Conservation (phyloP, 2,797 vertebrate genomes). For the Octomys mimax region DNA sequence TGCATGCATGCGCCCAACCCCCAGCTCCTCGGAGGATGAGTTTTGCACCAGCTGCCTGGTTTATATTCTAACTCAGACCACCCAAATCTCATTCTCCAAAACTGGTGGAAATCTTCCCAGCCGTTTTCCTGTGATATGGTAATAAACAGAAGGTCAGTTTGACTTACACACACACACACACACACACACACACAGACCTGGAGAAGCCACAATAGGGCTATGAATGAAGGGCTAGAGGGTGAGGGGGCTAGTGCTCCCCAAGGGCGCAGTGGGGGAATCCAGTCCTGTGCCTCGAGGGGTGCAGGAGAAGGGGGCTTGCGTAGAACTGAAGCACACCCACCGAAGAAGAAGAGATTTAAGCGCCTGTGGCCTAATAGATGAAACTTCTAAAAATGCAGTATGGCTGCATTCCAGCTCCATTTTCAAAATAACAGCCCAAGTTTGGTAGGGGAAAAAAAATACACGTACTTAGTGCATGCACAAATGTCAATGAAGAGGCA, state of each 20-base stretch:
- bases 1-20: neutral
- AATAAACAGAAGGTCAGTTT: neutral
- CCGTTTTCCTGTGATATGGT: neutral
- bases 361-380: neutral
- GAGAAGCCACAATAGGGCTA: rapidly evolving
- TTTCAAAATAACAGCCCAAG: constrained; percentile 64
- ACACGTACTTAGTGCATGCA: neutral
- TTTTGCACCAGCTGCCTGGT: neutral
- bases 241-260: neutral
- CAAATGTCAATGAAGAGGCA: neutral
- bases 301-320: neutral
- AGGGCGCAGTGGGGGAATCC: too few species aligned
- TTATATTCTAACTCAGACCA: constrained; percentile 29
- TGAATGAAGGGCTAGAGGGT: rapidly evolving
- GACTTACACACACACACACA: constrained; percentile 55
- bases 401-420: neutral
- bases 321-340: neutral
- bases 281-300: neutral
- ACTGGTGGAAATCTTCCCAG: neutral
- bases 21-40: neutral
- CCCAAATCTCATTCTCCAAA: neutral
- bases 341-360: neutral
- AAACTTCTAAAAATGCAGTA: neutral
- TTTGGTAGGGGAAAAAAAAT: neutral
- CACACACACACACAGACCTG: constrained; percentile 29